These are phyloP conservation scores for Cantharis nigra DNA, from an alignment of 2,888 invertebrate genomes.

Conservation along the genomic window DNA sequence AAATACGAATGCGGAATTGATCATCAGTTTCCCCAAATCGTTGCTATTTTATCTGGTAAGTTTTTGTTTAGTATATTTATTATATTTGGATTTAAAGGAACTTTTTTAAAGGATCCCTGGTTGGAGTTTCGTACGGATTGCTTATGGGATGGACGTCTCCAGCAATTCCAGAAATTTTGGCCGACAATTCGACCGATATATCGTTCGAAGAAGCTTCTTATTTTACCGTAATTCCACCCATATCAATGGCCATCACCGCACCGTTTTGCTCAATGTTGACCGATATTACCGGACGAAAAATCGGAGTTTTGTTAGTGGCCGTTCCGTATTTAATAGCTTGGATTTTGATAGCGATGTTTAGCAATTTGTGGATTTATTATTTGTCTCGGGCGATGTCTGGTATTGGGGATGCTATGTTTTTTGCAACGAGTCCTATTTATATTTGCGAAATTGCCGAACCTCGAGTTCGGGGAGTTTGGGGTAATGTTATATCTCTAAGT, in stretches of 20 bases:
- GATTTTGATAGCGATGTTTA: conserved; percentile 65
- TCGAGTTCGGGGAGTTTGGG: conserved; percentile 63
- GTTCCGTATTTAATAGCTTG: conserved; percentile 67
- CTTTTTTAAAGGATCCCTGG: conserved; percentile 47
- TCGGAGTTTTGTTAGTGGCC: conserved; percentile 64
- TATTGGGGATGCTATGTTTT: conserved; percentile 57
- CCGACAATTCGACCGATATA: conserved; percentile 55
- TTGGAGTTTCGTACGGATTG: conserved; percentile 49
- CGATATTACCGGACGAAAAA: conserved; percentile 68
- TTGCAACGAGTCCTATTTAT: conserved; percentile 61
- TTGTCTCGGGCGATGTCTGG: conserved; percentile 61
- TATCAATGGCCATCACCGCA: conserved; percentile 67
- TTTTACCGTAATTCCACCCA: conserved; percentile 67
- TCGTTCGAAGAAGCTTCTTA: conserved; percentile 61
- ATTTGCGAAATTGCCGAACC: conserved; percentile 65
- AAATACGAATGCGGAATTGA: neutral
- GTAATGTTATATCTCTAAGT: conserved; percentile 63
- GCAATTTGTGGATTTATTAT: conserved; percentile 62
- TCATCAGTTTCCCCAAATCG: conserved; percentile 11
- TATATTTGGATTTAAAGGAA: neutral
- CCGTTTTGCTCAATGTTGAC: conserved; percentile 65
- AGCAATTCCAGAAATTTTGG: conserved; percentile 59
- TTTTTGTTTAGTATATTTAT: neutral
- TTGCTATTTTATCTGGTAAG: conserved; percentile 8
- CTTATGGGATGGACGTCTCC: conserved; percentile 66